Conservation (phyloP, 2,797 vertebrate genomes). For the Echeneis naucrates region DNA sequence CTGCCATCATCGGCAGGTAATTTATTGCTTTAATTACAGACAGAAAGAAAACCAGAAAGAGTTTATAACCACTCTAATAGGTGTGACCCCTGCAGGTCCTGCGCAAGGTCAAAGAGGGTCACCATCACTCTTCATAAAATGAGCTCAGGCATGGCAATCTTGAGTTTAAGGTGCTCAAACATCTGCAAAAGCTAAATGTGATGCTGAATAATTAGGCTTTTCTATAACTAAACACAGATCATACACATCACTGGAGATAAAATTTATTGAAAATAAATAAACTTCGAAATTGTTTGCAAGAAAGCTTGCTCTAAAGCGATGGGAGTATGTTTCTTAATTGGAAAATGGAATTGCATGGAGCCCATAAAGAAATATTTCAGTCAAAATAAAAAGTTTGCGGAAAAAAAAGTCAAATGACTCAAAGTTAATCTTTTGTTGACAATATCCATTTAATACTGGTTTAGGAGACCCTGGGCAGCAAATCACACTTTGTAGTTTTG, state of each 20-base stretch:
- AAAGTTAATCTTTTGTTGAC: too few relatives aligned
- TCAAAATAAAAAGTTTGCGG: too few relatives aligned
- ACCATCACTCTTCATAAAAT: conserved; percentile 69
- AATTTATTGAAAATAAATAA: neutral
- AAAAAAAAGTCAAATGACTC: too few relatives aligned
- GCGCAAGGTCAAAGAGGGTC: conserved; percentile 66
- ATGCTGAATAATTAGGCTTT: neutral
- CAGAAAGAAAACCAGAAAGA: conserved; percentile 72
- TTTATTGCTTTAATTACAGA: conserved; percentile 85
- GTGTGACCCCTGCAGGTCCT: conserved; percentile 67
- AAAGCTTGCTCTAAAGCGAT: too few relatives aligned
- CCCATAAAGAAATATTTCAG: too few relatives aligned
- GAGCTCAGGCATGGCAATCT: conserved; percentile 50
- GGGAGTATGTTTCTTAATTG: too few relatives aligned
- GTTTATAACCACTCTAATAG: conserved; percentile 71
- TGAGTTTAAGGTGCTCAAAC: neutral
- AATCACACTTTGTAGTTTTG: too few relatives aligned
- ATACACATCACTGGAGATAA: neutral
- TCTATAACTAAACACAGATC: neutral
- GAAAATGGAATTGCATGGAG: too few relatives aligned
- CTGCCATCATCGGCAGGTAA: conserved; percentile 70
- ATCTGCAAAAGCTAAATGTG: neutral
- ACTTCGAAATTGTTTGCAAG: too few relatives aligned
- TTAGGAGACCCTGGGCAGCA: too few relatives aligned
- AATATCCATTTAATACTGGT: too few relatives aligned